These are phyloP conservation scores for Turritopsis rubra DNA, from an alignment of 30 jellyfish, hydroid and myxozoan species.

Conservation along the genomic window DNA sequence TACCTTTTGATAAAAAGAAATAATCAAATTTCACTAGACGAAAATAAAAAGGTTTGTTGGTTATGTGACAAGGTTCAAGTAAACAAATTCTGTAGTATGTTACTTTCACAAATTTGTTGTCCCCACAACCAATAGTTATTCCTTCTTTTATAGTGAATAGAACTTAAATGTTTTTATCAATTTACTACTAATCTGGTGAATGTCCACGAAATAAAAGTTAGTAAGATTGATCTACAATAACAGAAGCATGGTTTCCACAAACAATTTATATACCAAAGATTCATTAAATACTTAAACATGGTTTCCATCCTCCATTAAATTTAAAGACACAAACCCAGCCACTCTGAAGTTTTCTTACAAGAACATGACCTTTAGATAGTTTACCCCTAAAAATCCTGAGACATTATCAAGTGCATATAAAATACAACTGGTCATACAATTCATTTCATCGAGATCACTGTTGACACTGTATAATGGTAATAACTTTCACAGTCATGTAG, in stretches of 20 bases:
- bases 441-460: background rate
- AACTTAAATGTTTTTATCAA: background rate
- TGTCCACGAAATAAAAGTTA: background rate
- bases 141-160: too few species aligned
- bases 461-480: background rate
- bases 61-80: too few species aligned
- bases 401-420: background rate
- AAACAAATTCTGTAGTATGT: too few species aligned
- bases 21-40: too few species aligned
- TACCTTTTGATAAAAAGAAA: too few species aligned
- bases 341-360: too few species aligned
- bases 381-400: background rate
- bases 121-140: too few species aligned
- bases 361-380: background rate
- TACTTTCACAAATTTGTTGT: too few species aligned
- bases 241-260: background rate
- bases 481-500: background rate
- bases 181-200: background rate
- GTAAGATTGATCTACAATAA: background rate
- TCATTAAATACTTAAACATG: too few species aligned
- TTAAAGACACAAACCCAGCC: too few species aligned
- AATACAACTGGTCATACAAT: background rate
- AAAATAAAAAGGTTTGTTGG: too few species aligned
- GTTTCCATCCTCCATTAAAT: too few species aligned
- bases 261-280: background rate